phyloP scores from a whole-genome alignment of 2,113 vertebrate genomes.

The rat (Rattus norvegicus) region DNA sequence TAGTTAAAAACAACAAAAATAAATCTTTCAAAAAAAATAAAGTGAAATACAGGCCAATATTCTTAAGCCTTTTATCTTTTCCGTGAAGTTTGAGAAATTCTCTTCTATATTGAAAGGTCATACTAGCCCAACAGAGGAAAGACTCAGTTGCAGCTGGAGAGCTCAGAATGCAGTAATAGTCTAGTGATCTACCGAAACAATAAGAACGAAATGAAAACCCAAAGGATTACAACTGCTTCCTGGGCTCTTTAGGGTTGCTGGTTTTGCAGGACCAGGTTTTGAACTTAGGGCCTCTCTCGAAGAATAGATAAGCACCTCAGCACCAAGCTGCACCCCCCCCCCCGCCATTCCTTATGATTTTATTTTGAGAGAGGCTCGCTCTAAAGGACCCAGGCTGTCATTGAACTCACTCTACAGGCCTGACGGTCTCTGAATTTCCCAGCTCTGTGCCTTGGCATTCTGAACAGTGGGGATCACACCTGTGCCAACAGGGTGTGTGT shows the following conservation, averaged over 20 bases:
- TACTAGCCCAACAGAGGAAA: neutral
- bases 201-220: neutral
- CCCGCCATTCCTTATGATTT: neutral
- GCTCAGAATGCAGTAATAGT: neutral
- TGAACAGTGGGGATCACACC: neutral
- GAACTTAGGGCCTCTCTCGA: neutral
- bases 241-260: no score
- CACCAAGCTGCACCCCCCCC: neutral
- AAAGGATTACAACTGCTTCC: neutral
- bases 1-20: neutral
- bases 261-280: neutral
- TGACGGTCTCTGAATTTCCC: neutral
- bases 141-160: neutral
- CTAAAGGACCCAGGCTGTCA: neutral
- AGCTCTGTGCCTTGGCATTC: neutral
- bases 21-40: neutral
- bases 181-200: neutral
- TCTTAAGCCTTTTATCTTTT: neutral
- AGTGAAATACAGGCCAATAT: neutral
- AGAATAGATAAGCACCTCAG: neutral
- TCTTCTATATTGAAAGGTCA: slow-evolving; percentile 5
- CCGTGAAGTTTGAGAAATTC: neutral
- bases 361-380: neutral
- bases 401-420: neutral
- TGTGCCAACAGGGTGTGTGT: neutral